Percentiles rank a stretch among this genome's conserved stretches.
Evolutionary conservation across 2,113 vertebrate species (phyloP).

Genomic region (Ibidorhyncha struthersii): DNA sequence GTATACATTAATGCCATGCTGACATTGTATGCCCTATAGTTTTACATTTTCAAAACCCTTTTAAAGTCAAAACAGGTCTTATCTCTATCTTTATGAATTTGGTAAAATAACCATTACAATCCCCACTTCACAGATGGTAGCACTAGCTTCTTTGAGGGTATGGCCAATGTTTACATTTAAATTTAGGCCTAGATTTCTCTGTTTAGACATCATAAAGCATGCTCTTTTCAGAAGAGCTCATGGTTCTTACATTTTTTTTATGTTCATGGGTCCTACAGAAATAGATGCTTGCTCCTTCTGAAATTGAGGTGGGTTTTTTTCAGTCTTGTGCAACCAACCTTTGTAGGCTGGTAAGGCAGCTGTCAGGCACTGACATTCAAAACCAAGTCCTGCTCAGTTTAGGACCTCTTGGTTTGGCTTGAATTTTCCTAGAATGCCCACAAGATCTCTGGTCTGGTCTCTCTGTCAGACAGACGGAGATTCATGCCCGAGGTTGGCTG

Average conservation of each 20-base stretch:
- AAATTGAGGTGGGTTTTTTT: background rate
- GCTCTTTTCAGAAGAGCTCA: background rate
- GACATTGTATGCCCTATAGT: background rate
- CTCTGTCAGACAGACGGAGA: background rate
- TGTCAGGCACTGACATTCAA: background rate
- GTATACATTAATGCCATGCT: conserved; percentile 7
- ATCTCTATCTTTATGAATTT: background rate
- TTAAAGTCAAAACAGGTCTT: background rate
- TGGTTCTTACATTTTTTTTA: background rate
- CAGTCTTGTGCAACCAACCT: background rate
- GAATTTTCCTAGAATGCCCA: background rate
- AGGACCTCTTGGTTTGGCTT: background rate
- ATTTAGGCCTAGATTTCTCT: background rate
- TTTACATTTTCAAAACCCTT: background rate
- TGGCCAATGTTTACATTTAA: background rate
- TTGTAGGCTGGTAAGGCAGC: background rate
- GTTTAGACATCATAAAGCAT: background rate
- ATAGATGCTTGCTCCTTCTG: background rate
- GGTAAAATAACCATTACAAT: background rate
- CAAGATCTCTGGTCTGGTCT: background rate
- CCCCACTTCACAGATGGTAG: background rate
- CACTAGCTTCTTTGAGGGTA: background rate
- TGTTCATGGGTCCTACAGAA: background rate
- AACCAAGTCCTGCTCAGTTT: background rate
- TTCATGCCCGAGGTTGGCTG: rapidly evolving